phyloP scores from a whole-genome alignment of 2,888 invertebrate genomes.

The Leptinotarsa tumamoca region DNA sequence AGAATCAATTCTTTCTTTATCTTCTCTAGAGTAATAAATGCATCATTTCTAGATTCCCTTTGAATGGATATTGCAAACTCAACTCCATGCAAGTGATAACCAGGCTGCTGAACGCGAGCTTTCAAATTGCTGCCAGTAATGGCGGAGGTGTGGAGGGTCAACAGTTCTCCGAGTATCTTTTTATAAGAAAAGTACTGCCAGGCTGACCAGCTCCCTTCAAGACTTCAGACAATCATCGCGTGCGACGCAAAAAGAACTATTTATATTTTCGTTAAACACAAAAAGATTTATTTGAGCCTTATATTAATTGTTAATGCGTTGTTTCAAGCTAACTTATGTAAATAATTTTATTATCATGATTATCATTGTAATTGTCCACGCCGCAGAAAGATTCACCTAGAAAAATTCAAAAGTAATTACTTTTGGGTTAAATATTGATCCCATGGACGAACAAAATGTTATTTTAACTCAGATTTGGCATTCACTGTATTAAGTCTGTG shows the following conservation, averaged over 20 bases:
- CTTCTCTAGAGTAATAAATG: background rate
- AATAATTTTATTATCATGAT: conserved; percentile 37
- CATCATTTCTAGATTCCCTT: conserved; percentile 65
- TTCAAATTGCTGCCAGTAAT: conserved; percentile 83
- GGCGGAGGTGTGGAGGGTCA: conserved; percentile 91
- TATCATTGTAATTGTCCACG: background rate
- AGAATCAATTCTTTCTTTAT: background rate
- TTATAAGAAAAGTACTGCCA: conserved; percentile 71
- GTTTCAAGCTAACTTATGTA: conserved; percentile 41
- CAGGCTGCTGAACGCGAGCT: conserved; percentile 82
- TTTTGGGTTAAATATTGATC: too few relatives aligned
- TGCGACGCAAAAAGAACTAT: conserved; percentile 41
- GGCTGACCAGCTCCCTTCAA: conserved; percentile 56
- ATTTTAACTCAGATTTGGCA: too few relatives aligned
- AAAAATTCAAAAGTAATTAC: background rate
- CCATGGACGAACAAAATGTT: too few relatives aligned
- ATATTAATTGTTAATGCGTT: conserved; percentile 23
- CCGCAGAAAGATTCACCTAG: background rate
- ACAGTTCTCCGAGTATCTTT: conserved; percentile 90
- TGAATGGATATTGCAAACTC: conserved; percentile 90
- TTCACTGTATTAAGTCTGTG: too few relatives aligned
- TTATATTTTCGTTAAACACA: conserved; percentile 37
- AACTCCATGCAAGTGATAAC: conserved; percentile 91
- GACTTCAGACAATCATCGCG: conserved; percentile 52
- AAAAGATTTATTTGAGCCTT: conserved; percentile 22